These are phyloP conservation scores for Lepidurus couesii DNA, from an alignment of 1,140 invertebrate species.

Conservation along the genomic window DNA sequence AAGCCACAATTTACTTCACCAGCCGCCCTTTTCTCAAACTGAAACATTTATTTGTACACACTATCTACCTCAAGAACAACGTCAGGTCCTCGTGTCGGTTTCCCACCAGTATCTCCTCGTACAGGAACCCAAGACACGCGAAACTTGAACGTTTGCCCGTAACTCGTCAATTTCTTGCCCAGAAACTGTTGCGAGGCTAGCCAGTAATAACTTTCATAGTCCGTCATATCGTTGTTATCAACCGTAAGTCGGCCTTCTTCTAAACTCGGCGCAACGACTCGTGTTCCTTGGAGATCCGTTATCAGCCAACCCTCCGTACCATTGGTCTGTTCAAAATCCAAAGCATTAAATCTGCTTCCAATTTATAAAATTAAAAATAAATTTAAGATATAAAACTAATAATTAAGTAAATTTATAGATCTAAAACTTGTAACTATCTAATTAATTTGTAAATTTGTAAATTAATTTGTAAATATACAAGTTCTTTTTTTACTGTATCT, in stretches of 20 bases:
- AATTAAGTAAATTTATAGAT: no score
- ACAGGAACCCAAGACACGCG: conserved; percentile 75
- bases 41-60: no score
- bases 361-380: no score
- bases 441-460: not conserved
- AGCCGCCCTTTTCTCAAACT: no score
- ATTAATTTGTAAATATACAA: not conserved
- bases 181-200: conserved; percentile 65
- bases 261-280: conserved; percentile 39
- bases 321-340: conserved; percentile 33
- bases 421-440: not conserved
- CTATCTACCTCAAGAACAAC: conserved; percentile 67
- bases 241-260: conserved; percentile 41
- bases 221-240: conserved; percentile 57
- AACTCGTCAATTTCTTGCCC: conserved; percentile 70
- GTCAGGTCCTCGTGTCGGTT: conserved; percentile 74
- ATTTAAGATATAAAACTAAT: no score
- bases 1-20: no score
- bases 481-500: conserved; percentile 49
- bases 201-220: conserved; percentile 80
- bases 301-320: conserved; percentile 38
- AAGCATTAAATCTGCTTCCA: conserved; percentile 30
- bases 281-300: conserved; percentile 39
- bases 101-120: conserved; percentile 80
- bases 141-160: conserved; percentile 74